Evolutionary conservation across 2,888 invertebrate species (phyloP).

Genomic region (Perithous albicinctus): DNA sequence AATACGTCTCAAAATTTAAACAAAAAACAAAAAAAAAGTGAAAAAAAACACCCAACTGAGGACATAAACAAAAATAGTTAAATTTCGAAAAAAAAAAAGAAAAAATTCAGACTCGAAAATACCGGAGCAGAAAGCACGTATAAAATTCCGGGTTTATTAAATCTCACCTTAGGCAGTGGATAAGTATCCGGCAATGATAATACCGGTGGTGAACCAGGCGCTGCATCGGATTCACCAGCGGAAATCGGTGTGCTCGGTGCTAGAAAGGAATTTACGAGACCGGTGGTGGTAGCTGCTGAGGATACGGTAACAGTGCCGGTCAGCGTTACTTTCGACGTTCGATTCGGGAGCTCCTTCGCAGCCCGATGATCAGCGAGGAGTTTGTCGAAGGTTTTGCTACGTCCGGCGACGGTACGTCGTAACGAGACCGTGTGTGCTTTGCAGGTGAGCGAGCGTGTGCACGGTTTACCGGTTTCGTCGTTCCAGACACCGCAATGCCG

Average conservation of each 20-base stretch:
- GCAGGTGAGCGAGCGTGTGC: slow-evolving; percentile 92
- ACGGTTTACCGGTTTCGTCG: slow-evolving; percentile 89
- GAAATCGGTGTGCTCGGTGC: slow-evolving; percentile 84
- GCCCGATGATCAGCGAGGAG: slow-evolving; percentile 91
- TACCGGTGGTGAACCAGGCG: slow-evolving; percentile 85
- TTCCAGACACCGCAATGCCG: slow-evolving; percentile 93
- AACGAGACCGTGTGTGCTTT: slow-evolving; percentile 90
- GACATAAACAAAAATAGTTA: too few relatives aligned
- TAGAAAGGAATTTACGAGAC: slow-evolving; percentile 76
- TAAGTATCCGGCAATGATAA: slow-evolving; percentile 83
- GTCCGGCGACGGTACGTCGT: slow-evolving; percentile 89
- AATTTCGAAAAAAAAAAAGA: too few relatives aligned
- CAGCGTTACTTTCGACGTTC: slow-evolving; percentile 70
- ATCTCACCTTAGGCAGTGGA: slow-evolving; percentile 83
- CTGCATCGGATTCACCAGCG: slow-evolving; percentile 87
- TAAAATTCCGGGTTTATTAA: not conserved
- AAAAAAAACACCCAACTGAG: not conserved
- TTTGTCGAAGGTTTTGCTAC: slow-evolving; percentile 91
- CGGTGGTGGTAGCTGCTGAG: slow-evolving; percentile 61
- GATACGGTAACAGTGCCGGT: slow-evolving; percentile 76
- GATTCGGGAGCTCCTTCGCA: slow-evolving; percentile 86
- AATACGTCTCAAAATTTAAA: too few relatives aligned
- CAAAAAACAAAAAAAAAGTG: too few relatives aligned
- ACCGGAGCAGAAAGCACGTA: too few relatives aligned
- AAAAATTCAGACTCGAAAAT: slow-evolving; percentile 3